Percentiles rank a stretch among this genome's conserved stretches.
Evolutionary conservation across 1,140 invertebrate species (phyloP).

Genomic region (Pseudoatta argentina): DNA sequence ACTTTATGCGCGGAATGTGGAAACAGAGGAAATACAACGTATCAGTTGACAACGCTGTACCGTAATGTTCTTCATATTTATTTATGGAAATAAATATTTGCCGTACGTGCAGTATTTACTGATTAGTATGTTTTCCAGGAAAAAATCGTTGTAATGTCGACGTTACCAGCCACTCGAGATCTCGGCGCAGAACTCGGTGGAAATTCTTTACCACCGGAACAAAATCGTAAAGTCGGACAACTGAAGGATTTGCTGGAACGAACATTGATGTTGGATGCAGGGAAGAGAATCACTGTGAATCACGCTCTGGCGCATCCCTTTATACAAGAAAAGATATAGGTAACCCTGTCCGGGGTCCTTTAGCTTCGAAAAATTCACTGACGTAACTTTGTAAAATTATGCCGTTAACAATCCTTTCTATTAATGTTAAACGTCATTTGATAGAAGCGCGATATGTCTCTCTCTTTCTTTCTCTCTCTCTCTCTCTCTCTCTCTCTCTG

Average conservation of each 20-base stretch:
- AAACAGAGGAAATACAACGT: neutral
- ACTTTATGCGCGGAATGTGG: neutral
- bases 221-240: slow-evolving; percentile 95
- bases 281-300: slow-evolving; percentile 96
- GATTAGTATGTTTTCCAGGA: slow-evolving; percentile 89
- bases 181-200: slow-evolving; percentile 95
- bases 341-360: slow-evolving; percentile 81
- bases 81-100: neutral
- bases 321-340: slow-evolving; percentile 96
- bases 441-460: slow-evolving; percentile 60
- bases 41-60: neutral
- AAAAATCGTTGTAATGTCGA: slow-evolving; percentile 97
- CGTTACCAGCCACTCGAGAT: slow-evolving; percentile 95
- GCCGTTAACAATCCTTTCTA: slow-evolving; percentile 66
- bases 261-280: slow-evolving; percentile 96
- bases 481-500: slow-evolving; percentile 26
- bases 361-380: slow-evolving; percentile 76
- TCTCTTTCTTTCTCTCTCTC: slow-evolving; percentile 34
- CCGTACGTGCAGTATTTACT: neutral
- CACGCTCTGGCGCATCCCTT: slow-evolving; percentile 98
- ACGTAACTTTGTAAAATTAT: slow-evolving; percentile 72
- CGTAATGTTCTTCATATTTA: neutral
- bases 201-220: slow-evolving; percentile 95
- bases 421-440: slow-evolving; percentile 67
- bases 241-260: slow-evolving; percentile 97